Percentiles rank a stretch among this genome's conserved stretches.
Conservation (phyloP, 2,888 invertebrate species). For the Idaea straminata region DNA sequence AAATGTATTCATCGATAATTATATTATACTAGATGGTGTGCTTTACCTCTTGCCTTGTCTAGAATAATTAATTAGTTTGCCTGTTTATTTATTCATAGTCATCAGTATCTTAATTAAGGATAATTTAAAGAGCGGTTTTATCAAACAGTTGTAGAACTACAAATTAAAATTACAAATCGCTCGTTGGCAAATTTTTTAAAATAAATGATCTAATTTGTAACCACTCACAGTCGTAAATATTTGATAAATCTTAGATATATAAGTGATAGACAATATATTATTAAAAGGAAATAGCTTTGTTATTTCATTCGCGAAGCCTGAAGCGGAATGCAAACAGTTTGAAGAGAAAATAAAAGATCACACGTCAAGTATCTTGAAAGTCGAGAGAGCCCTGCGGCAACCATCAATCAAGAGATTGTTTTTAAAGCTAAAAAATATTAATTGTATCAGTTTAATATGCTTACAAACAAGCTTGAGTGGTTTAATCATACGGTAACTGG, state of each 20-base stretch:
- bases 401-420: constrained; percentile 50
- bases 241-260: background rate
- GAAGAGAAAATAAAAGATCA: constrained; percentile 27
- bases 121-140: background rate
- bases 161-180: background rate
- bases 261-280: background rate
- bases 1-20: constrained; percentile 4
- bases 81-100: background rate
- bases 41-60: background rate
- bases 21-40: background rate
- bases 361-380: constrained; percentile 8
- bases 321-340: constrained; percentile 20
- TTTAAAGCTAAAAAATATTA: constrained; percentile 55
- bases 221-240: background rate
- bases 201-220: background rate
- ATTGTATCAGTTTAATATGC: constrained; percentile 51
- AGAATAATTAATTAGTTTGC: background rate
- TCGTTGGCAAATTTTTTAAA: background rate
- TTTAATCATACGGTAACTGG: background rate
- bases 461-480: constrained; percentile 20
- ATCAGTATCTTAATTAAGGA: background rate
- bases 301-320: constrained; percentile 6
- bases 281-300: background rate
- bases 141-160: background rate
- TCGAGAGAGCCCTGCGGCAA: constrained; percentile 7